A percentile compares a stretch with the other conserved stretches of the same genome.
Evolutionary conservation across 2,113 vertebrate genomes (phyloP).

Genomic region (Tretioscincus oriximinensis): DNA sequence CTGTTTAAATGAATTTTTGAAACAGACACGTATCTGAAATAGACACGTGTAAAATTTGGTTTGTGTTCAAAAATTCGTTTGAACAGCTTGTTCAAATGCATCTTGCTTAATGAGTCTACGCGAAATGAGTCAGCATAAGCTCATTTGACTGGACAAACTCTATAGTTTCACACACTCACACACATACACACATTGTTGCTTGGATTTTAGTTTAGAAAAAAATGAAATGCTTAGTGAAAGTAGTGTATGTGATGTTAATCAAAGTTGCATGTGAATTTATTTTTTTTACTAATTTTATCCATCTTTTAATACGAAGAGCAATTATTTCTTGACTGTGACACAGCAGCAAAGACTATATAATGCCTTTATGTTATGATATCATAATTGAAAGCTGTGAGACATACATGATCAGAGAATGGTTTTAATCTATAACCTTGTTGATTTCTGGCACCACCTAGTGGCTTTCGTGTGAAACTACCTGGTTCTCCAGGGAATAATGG

Average conservation of each 20-base stretch:
- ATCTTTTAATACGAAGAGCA: no score
- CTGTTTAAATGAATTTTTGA: no score
- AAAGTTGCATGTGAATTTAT: background rate
- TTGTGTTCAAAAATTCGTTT: no score
- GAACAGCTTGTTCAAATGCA: no score
- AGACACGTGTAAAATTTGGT: no score
- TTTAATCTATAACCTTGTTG: conserved; percentile 11
- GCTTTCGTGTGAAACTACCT: conserved; percentile 9
- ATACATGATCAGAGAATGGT: background rate
- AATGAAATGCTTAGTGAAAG: background rate
- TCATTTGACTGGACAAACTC: background rate
- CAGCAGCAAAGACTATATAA: background rate
- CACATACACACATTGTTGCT: background rate
- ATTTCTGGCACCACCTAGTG: conserved; percentile 41
- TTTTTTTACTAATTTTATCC: background rate
- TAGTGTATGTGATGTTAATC: background rate
- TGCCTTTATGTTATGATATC: background rate
- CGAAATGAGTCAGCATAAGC: background rate
- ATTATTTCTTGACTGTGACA: background rate
- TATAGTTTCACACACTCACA: background rate
- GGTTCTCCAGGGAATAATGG: conserved; percentile 16
- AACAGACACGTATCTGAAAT: no score
- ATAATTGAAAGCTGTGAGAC: background rate
- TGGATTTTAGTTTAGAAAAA: background rate
- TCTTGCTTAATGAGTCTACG: no score